Conservation (phyloP, 2,113 vertebrate genomes). For the Rhinolophus sinicus region DNA sequence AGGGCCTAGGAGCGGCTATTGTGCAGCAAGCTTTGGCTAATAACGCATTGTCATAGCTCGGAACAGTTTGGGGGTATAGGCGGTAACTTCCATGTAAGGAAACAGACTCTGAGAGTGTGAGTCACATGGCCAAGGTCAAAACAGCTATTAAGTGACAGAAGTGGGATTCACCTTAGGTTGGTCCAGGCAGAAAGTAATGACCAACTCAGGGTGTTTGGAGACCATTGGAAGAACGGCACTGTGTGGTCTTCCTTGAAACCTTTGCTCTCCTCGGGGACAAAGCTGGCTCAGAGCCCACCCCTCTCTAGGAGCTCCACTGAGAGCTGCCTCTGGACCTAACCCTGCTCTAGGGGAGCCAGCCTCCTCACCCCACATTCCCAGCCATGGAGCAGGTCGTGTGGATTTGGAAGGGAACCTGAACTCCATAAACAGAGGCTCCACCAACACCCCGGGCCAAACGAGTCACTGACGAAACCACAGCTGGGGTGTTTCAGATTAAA, state of each 20-base stretch:
- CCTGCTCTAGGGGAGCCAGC: not conserved
- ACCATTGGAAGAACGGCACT: not conserved
- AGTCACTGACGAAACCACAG: not conserved
- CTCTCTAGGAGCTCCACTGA: rapidly evolving
- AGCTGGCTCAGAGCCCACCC: not conserved
- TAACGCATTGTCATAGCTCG: not conserved
- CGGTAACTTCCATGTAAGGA: not conserved
- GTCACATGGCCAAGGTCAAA: not conserved
- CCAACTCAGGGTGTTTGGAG: not conserved
- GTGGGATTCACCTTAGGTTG: not conserved
- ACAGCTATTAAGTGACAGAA: not conserved
- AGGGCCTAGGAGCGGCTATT: too few relatives aligned
- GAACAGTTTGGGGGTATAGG: not conserved
- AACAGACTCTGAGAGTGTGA: not conserved
- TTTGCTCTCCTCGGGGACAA: not conserved
- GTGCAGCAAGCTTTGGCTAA: too few relatives aligned
- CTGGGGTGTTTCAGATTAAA: not conserved
- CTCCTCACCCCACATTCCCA: not conserved
- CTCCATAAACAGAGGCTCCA: not conserved
- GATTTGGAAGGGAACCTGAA: not conserved
- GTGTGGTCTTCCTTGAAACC: not conserved
- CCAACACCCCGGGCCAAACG: not conserved
- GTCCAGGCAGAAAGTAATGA: not conserved
- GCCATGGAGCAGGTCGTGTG: not conserved
- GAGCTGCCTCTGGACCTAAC: not conserved